phyloP scores from a whole-genome alignment of 2,888 invertebrate genomes.

The Ernsta delagoae region DNA sequence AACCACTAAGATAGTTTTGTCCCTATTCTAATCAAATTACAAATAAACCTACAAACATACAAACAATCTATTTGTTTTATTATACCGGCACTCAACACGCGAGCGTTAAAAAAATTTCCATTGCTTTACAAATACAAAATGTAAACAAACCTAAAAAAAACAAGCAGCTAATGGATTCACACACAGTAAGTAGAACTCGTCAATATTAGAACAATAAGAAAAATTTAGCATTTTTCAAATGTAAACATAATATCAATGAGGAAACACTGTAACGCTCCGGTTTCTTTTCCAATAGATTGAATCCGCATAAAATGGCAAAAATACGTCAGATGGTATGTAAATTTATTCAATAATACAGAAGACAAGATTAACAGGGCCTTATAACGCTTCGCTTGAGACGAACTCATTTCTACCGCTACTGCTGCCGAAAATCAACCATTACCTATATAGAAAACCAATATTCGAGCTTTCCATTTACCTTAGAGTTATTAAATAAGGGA shows the following conservation, averaged over 20 bases:
- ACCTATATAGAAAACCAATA: too few species aligned
- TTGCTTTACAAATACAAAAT: too few species aligned
- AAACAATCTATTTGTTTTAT: too few species aligned
- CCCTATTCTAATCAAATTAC: too few species aligned
- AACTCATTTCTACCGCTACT: slow-evolving; percentile 62
- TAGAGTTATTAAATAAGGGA: too few species aligned
- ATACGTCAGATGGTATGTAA: slow-evolving; percentile 50
- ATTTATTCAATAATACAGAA: slow-evolving; percentile 76
- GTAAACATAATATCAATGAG: not conserved
- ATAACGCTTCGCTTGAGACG: slow-evolving; percentile 68
- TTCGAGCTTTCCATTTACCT: too few species aligned
- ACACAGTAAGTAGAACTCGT: not conserved
- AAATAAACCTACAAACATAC: too few species aligned
- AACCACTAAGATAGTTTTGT: too few species aligned
- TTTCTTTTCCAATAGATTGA: slow-evolving; percentile 5
- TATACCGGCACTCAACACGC: too few species aligned
- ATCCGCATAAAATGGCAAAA: slow-evolving; percentile 13
- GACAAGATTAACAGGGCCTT: slow-evolving; percentile 41
- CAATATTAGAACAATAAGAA: not conserved
- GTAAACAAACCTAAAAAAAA: not conserved
- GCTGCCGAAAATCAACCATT: not conserved
- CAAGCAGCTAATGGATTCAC: not conserved
- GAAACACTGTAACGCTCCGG: not conserved
- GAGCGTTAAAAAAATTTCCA: too few species aligned
- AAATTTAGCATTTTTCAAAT: not conserved